Evolutionary conservation across 2,888 invertebrate genomes (phyloP).

Genomic region (Drosophila austrosaltans): DNA sequence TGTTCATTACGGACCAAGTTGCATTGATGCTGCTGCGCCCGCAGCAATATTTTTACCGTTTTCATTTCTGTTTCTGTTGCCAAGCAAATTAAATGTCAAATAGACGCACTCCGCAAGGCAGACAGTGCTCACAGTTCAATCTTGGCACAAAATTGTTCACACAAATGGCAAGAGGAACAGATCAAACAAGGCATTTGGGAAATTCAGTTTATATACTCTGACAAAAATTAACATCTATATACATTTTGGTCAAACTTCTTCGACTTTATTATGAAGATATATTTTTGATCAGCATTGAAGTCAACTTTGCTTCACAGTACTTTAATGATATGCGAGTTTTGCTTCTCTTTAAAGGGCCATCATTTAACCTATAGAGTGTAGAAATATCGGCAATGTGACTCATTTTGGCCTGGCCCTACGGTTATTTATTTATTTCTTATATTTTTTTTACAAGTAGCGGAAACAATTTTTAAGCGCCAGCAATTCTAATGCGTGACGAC

Average conservation of each 20-base stretch:
- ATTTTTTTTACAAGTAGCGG: neutral
- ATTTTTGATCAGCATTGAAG: no score
- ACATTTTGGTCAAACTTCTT: no score
- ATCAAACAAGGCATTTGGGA: neutral
- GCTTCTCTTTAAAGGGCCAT: no score
- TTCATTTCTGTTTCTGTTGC: neutral
- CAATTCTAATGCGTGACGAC: conserved; percentile 45
- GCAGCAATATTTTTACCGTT: conserved; percentile 17
- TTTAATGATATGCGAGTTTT: no score
- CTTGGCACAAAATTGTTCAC: neutral
- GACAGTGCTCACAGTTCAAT: neutral
- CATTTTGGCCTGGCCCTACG: no score
- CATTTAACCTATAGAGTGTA: neutral
- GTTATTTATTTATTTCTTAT: no score
- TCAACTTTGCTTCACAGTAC: no score
- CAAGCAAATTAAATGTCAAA: conserved; percentile 4
- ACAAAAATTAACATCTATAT: no score
- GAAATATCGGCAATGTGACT: neutral
- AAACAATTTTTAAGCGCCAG: conserved; percentile 13
- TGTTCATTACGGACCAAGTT: conserved; percentile 8
- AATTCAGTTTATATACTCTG: no score
- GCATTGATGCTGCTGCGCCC: conserved; percentile 10
- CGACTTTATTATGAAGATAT: no score
- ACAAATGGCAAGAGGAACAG: neutral
- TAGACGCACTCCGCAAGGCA: neutral